Evolutionary conservation across 2,797 vertebrate genomes (phyloP).

Genomic region (Rhadinocentrus ornatus): DNA sequence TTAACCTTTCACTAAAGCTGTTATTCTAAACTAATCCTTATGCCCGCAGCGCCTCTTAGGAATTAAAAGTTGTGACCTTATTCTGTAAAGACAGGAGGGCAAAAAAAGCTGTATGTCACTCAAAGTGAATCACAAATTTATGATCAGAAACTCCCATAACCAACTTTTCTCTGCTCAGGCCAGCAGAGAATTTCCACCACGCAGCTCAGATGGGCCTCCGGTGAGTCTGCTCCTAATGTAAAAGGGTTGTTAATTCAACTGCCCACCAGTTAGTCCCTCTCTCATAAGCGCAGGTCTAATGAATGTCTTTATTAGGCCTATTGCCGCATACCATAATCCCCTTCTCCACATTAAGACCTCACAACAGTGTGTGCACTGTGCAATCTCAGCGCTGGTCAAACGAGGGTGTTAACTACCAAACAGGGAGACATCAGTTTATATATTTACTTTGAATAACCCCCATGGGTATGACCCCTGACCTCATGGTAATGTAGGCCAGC

Average conservation of each 20-base stretch:
- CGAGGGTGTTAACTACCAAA: conserved; percentile 84
- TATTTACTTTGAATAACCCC: conserved; percentile 89
- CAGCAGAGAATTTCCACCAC: conserved; percentile 61
- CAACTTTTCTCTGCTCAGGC: conserved; percentile 66
- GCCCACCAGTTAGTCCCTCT: conserved; percentile 83
- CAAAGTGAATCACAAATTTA: conserved; percentile 49
- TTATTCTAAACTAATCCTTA: conserved; percentile 22
- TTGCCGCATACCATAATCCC: conserved; percentile 69
- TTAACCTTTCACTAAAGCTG: conserved; percentile 27
- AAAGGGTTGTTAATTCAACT: conserved; percentile 83
- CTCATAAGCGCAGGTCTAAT: conserved; percentile 87
- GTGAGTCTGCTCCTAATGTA: conserved; percentile 77
- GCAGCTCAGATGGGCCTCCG: conserved; percentile 59
- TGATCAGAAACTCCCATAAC: conserved; percentile 64
- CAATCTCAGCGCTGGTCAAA: conserved; percentile 85
- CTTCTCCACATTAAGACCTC: conserved; percentile 77
- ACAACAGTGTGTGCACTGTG: conserved; percentile 71
- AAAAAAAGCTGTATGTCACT: conserved; percentile 28
- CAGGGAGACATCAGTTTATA: conserved; percentile 85
- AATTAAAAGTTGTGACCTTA: conserved; percentile 15
- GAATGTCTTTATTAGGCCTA: conserved; percentile 88
- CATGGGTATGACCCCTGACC: conserved; percentile 84
- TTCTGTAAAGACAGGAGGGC: conserved; percentile 12
- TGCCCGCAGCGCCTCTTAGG: neutral
- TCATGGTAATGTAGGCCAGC: conserved; percentile 77